A percentile compares a stretch with the other conserved stretches of the same genome.
Evolutionary conservation across 2,797 vertebrate genomes (phyloP).

Genomic region (Pteronotus mesoamericanus): DNA sequence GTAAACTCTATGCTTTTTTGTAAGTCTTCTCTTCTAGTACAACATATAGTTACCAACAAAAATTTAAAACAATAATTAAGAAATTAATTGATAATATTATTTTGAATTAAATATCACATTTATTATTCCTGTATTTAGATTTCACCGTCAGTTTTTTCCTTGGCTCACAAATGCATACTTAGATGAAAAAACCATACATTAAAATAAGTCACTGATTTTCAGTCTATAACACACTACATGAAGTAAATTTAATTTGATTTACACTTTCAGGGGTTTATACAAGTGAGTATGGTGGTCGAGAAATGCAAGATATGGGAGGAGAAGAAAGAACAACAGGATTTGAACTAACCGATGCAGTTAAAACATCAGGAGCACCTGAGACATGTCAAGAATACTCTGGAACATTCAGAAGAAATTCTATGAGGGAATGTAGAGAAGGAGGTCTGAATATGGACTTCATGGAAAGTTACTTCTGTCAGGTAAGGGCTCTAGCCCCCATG

Average conservation of each 20-base stretch:
- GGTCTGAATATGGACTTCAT: constrained; percentile 86
- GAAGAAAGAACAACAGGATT: constrained; percentile 76
- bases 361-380: constrained; percentile 48
- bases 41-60: background rate
- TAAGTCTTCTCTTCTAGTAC: background rate
- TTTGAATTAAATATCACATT: background rate
- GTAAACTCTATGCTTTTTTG: background rate
- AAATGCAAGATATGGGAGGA: constrained; percentile 77
- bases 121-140: background rate
- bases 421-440: constrained; percentile 84
- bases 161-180: background rate
- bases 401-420: constrained; percentile 80
- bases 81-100: background rate
- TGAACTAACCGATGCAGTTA: constrained; percentile 69
- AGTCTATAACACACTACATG: background rate
- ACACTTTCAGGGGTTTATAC: constrained; percentile 81
- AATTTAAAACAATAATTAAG: background rate
- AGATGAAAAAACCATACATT: background rate
- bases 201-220: background rate
- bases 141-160: background rate
- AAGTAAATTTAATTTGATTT: constrained; percentile 5
- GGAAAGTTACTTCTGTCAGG: constrained; percentile 87
- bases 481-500: constrained; percentile 57
- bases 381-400: constrained; percentile 76
- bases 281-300: constrained; percentile 80